Evolutionary conservation across 2,113 vertebrate genomes (phyloP), one percentile per base, ranked within the genome.

Genomic region (Hippocampus guttulatus): DNA sequence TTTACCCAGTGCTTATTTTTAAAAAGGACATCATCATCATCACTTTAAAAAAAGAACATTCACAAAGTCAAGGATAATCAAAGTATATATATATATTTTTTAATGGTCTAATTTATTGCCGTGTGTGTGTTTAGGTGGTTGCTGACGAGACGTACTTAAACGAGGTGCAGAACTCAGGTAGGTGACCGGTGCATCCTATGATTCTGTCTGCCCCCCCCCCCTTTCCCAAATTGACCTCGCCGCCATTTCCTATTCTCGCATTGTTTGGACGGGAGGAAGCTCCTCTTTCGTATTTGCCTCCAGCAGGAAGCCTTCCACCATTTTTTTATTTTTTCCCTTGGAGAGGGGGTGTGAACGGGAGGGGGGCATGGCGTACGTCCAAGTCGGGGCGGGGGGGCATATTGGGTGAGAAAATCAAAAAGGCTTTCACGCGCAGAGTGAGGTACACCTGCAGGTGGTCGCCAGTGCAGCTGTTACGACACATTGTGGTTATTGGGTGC

Each of bases 131-230:
- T 81, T 81, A 93, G 92, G 90, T 90, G 73, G 89, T 90, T 75
- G 77, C 89, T 62, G 91, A 93, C 75, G 92, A 93, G 85, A 92
- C 90, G 69, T 93, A 92, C 81, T 82, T 93, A 81, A 92, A 93
- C 57, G 88, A 91, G 71, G 91, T 93, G 81, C 91, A 92, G 87
- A 91, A 89, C 85, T 90, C 92, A 88, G 92, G 92, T 93, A 83
- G 82, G 91, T 66, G 55, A 75, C 49, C n/a, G 38, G 45, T 43
- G 38, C n/a, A 58, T 62, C 58, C 74, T 8, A 81, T 73, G 68
- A 65, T 75, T 41, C 23, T 27, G 12, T 70, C 69, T 1, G 67
- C 60, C 68, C 21, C 12, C 2, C 15, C 12, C 43, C 23, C 14
- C 9, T 2, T 2, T 3, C 30, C 30, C 30, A 30, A 21, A 65